Evolutionary conservation across 2,888 invertebrate genomes (phyloP), one percentile per base, ranked within the genome.

Genomic region (Margaritifera margaritifera): DNA sequence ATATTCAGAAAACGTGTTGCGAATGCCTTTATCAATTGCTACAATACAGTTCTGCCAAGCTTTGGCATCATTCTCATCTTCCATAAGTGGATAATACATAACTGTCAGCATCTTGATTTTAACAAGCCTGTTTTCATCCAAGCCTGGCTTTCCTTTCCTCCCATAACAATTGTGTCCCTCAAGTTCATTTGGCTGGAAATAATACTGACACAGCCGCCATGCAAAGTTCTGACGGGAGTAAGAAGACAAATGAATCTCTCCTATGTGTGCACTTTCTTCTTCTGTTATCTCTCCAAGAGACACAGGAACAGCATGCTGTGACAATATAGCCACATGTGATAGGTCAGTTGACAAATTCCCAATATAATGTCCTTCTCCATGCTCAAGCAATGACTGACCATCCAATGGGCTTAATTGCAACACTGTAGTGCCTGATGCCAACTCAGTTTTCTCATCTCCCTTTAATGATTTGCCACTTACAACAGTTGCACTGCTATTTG

Each of bases 181-280:
- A 6, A 73, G 52, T 69, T 73, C 72, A 25, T 52, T 58, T 52
- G 59, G 66, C 8, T 19, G 58, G 52, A 67, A 73, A 53, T 60
- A 69, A 60, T 59, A 64, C 42, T 64, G 55, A 20, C 63, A 66
- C 31, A 73, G 67, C 42, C 60, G 66, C 72, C 72, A 73, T 24
- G 72, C 72, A 62, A 73, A 73, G 56, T 73, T 73, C 52, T 73
- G 72, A 24, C 72, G 24, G 1, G 72, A 73, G 20, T 66, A 55
- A 11, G 68, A 66, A n/a, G 58, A 59, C 3, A 42, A 42, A 42
- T 42, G 42, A 42, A 42, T 42, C 42, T 42, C 42, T 42, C 42
- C 42, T 42, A 42, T 42, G 42, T 42, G 42, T 15, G 42, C 15
- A 42, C 42, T 42, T 42, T 42, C 42, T 42, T 42, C 42, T 42